phyloP scores from a whole-genome alignment of 2,113 vertebrate species.

The Halcyon malimbica region DNA sequence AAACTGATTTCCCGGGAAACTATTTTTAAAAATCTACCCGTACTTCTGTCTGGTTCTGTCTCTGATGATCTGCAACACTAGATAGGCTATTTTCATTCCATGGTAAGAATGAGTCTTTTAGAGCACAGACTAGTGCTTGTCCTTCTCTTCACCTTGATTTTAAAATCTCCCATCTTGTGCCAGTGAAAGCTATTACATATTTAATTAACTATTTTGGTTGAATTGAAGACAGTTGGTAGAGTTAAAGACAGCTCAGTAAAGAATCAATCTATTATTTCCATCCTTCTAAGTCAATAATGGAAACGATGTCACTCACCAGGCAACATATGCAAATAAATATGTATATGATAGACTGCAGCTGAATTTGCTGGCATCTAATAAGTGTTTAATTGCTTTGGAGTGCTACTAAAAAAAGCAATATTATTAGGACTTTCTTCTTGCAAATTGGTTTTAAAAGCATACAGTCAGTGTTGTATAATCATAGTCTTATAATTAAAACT shows the following conservation, averaged over 20 bases:
- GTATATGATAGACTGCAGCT: neutral
- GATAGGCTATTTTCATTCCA: neutral
- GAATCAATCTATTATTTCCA: neutral
- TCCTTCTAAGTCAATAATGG: conserved; percentile 3
- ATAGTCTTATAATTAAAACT: neutral
- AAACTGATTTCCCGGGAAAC: neutral
- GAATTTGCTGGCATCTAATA: conserved; percentile 15
- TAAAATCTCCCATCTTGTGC: neutral
- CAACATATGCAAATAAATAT: conserved; percentile 27
- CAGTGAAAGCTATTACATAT: neutral
- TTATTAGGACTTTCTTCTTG: neutral
- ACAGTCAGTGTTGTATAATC: neutral
- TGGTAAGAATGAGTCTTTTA: neutral
- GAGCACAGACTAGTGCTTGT: neutral
- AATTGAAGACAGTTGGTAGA: neutral
- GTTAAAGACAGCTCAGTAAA: conserved; percentile 21
- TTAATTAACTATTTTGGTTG: neutral
- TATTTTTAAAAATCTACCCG: neutral
- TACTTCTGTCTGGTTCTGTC: neutral
- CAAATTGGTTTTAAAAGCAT: neutral
- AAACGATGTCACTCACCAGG: neutral
- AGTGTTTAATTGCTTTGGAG: conserved; percentile 34
- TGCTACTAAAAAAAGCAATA: neutral
- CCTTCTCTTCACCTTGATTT: conserved; percentile 35
- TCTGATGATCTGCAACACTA: neutral